Evolutionary conservation across 2,797 vertebrate genomes (phyloP), one percentile per base, ranked within the genome.

Genomic region (Sebastolobus alascanus): DNA sequence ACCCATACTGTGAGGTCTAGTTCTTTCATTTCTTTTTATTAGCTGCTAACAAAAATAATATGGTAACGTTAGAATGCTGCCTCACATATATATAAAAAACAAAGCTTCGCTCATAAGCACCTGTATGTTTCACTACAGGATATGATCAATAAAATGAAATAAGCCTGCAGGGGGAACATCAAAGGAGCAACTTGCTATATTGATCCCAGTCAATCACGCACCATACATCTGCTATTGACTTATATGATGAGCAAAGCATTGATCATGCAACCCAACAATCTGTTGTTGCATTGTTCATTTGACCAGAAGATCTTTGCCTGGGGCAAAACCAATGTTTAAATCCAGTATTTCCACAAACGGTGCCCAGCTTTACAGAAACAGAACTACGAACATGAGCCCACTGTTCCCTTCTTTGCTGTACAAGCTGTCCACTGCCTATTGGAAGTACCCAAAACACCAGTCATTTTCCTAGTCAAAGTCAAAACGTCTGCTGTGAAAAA

Each of bases 201-300:
- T 20, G 16, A 50, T 16, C 50, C 14, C 7, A 25, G 37, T 58
- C 37, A 29, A 10, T 52, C 54, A 43, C 29, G 18, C 14, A 54
- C 29, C 20, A 46, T 40, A 70, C 22, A 75, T 75, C n/a, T 56
- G 29, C 56, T 56, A 29, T 33, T 38, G 46, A 63, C 56, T 65
- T 43, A 16, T 43, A n/a, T 58, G 52, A 50, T 1, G 31, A 38
- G 18, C 50, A 64, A 77, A 73, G 68, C 20, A 66, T 12, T 16
- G 20, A 43, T 72, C 38, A 2, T 0, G 4, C 4, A 50, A 20
- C 55, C 7, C 1, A 60, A 60, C 29, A 60, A 55, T 27, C 20
- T 54, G 50, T 7, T 71, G 31, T 3, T 63, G 55, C 56, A 33
- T 4, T 58, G 14, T 5, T 63, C 3, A 46, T 13, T 56, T 37